These are phyloP conservation scores for Congeria kusceri DNA, from an alignment of 2,888 invertebrate genomes.

Conservation along the genomic window DNA sequence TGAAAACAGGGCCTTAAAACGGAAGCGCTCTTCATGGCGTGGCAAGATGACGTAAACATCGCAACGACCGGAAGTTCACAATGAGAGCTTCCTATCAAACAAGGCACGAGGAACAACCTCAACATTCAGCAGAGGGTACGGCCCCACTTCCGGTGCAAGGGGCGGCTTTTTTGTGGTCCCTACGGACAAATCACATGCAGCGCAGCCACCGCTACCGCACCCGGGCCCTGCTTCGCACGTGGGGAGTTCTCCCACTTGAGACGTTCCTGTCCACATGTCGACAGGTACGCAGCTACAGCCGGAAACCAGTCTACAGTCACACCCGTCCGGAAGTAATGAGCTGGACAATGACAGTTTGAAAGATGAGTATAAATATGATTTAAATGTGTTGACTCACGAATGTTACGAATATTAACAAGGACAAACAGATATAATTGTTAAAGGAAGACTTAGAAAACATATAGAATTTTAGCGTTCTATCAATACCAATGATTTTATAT, in stretches of 20 bases:
- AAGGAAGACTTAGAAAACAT: slow-evolving; percentile 30
- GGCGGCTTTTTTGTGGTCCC: too few species aligned
- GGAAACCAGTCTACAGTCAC: neutral
- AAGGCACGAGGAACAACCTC: too few species aligned
- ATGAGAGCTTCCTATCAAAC: too few species aligned
- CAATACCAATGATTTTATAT: slow-evolving; percentile 26
- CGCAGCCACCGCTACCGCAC: neutral
- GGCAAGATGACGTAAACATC: too few species aligned
- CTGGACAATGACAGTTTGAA: slow-evolving; percentile 10
- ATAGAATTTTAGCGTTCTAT: slow-evolving; percentile 22
- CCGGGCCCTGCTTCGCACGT: too few species aligned
- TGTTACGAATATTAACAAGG: slow-evolving; percentile 47
- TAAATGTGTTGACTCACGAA: slow-evolving; percentile 27
- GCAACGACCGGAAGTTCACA: too few species aligned
- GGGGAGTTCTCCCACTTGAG: too few species aligned
- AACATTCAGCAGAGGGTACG: too few species aligned
- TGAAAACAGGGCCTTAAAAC: slow-evolving; percentile 6
- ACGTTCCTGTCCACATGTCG: too few species aligned
- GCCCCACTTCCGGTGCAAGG: too few species aligned
- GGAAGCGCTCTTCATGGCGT: neutral
- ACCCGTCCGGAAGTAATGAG: too few species aligned
- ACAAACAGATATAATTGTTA: slow-evolving; percentile 32
- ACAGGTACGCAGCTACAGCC: neutral
- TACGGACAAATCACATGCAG: too few species aligned
- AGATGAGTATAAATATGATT: slow-evolving; percentile 38